phyloP scores from a whole-genome alignment of 2,797 vertebrate genomes.

The Chaetodon trifasciatus region DNA sequence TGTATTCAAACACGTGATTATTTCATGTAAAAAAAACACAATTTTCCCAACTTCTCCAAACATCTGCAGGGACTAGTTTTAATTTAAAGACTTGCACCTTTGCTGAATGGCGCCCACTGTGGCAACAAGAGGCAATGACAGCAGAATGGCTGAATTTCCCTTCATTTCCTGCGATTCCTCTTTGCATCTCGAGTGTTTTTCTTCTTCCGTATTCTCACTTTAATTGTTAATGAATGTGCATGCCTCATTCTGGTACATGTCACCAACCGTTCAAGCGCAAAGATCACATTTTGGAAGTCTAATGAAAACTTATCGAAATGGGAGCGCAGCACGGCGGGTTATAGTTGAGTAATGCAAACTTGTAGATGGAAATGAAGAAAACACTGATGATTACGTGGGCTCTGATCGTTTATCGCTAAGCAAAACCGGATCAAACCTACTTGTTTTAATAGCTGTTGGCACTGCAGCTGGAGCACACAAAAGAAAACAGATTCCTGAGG shows the following conservation, averaged over 20 bases:
- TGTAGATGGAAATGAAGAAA: neutral
- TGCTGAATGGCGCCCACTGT: neutral
- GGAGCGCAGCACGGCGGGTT: neutral
- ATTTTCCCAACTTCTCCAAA: neutral
- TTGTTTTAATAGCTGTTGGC: neutral
- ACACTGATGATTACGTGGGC: neutral
- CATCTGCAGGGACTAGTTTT: neutral
- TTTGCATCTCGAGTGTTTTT: neutral
- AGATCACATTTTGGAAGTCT: neutral
- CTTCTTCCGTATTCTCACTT: neutral
- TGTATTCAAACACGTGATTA: neutral
- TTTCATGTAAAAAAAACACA: neutral
- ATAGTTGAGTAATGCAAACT: neutral
- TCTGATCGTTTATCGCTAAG: neutral
- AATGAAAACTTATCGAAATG: neutral
- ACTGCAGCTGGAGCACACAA: slow-evolving; percentile 14
- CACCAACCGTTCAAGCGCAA: no score
- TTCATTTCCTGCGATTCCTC: no score
- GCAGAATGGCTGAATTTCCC: no score
- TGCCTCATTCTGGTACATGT: neutral
- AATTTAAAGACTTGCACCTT: neutral
- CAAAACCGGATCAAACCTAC: neutral
- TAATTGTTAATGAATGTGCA: neutral
- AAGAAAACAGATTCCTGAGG: slow-evolving; percentile 26
- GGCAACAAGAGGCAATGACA: neutral